Percentiles rank a stretch among this genome's conserved stretches.
These are phyloP conservation scores for Meloidogyne floridensis DNA, from an alignment of 1,140 invertebrate genomes.

Conservation along the genomic window DNA sequence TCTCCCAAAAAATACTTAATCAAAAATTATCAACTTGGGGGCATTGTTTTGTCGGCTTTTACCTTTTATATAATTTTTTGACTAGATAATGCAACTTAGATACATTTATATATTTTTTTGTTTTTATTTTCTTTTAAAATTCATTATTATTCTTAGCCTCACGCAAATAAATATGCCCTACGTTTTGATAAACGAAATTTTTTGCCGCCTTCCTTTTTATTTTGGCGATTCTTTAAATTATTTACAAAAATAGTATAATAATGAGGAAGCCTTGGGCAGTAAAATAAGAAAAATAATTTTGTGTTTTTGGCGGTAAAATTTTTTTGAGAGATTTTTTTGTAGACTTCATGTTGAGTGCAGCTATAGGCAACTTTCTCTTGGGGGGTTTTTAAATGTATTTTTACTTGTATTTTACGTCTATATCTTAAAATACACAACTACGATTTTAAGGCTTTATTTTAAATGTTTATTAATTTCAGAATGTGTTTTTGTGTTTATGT, in stretches of 20 bases:
- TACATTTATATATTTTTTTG: not conserved
- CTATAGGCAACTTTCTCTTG: not conserved
- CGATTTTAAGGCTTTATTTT: too few relatives aligned
- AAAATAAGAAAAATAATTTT: not conserved
- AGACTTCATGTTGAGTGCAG: not conserved
- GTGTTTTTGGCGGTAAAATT: not conserved
- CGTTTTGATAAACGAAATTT: not conserved
- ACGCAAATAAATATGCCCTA: conserved; percentile 1
- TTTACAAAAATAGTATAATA: not conserved
- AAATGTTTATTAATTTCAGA: too few relatives aligned
- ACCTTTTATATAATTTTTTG: not conserved
- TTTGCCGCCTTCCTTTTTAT: not conserved
- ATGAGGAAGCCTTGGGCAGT: not conserved
- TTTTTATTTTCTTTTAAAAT: not conserved
- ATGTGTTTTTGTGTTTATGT: too few relatives aligned
- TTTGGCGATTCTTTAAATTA: not conserved
- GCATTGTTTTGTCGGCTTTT: too few relatives aligned
- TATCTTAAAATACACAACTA: too few relatives aligned
- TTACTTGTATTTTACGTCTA: too few relatives aligned
- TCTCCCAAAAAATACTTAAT: too few relatives aligned
- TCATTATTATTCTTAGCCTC: not conserved
- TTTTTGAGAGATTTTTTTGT: not conserved
- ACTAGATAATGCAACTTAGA: not conserved
- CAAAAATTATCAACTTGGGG: too few relatives aligned
- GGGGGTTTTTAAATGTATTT: not conserved